Evolutionary conservation across 2,797 vertebrate species (phyloP), one percentile per base, ranked within the genome.

Genomic region (Streptopelia turtur): DNA sequence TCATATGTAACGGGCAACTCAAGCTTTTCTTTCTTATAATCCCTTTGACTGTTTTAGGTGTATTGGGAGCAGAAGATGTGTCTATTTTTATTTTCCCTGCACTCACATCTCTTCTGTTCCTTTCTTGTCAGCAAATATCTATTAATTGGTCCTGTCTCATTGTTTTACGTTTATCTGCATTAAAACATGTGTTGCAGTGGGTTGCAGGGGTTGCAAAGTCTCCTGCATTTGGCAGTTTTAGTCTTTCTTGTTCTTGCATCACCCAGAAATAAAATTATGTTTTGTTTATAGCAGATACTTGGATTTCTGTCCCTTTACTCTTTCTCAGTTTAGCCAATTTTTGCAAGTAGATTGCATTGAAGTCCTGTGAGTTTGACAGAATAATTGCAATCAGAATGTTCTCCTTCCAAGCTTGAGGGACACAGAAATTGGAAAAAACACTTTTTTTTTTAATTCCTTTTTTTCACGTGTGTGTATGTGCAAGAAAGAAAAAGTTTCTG

Each of bases 121-220:
- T 16, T 84, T 82, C 82, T 91, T 93, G 75, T 81, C 79, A 78
- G 57, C 21, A 83, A 90, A 68, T 78, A 94, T 35, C 76, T 94
- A 68, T 86, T 86, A 69, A 72, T 90, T 68, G 41, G 16, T 83
- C 61, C 65, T 83, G 53, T 53, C 71, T 75, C 17, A 1, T 61
- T 60, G 41, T 74, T 83, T 64, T 60, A 66, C 39, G 43, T 74
- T 69, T 63, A 75, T 77, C 41, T 81, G 72, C 69, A 61, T 87
- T 83, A 57, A 78, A 94, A 87, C 53, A 5, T 16, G 15, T 45
- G 75, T 60, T 64, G 43, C 43, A 43, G 43, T 4, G 43, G 43
- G 43, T 65, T 31, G 52, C 57, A 11, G 37, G 24, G 41, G 11
- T 66, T 91, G 21, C 49, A 77, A 10, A 25, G 43, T 49, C 35